Base-by-base conservation (phyloP, 2,113 vertebrate genomes). In the Tetrax tetrax region DNA sequence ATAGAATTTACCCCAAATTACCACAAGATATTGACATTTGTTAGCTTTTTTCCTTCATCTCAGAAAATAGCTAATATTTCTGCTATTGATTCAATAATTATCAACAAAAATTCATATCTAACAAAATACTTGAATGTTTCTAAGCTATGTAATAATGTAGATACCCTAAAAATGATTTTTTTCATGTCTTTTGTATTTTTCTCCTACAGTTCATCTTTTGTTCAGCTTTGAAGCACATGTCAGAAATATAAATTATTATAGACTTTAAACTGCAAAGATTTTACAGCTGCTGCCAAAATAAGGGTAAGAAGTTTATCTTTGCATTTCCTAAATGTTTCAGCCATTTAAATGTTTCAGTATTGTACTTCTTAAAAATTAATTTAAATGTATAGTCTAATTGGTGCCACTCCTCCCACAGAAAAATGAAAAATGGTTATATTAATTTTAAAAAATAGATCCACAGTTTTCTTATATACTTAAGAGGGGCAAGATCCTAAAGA, bases 201-300 rank as follows among this genome's bases (percentile, higher is more conserved):
- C 28, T 93, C 37, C 37, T 83, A 6, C 17, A 8, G 41, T 51
- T 93, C 59, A 41, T 59, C 54, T 87, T 69, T 86, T 94, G 28
- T 56, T 63, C 63, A 78, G 29, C 43, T 91, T 95, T 90, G 75
- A 35, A 87, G 54, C 31, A 45, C 13, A 23, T 70, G 66, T 33
- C 48, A 57, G 69, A 94, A 47, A 23, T 94, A 85, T 82, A 95
- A 85, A 72, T 65, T 68, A 63, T 92, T 83, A 60, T 3, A 75
- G 56, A 94, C 41, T 80, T 94, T 91, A 81, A 96, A 89, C 53
- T 65, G 64, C 13, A 12, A 87, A 48, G 41, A 83, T 82, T 97
- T 97, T 97, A 94, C 38, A 70, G 22, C 18, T 93, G 23, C 45
- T 93, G 61, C n/a, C 87, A 92, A 83, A 87, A 69, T 65, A 76